A percentile compares a stretch with the other conserved stretches of the same genome.
phyloP scores from a whole-genome alignment of 2,797 vertebrate genomes.

The Loris lydekkerianus region DNA sequence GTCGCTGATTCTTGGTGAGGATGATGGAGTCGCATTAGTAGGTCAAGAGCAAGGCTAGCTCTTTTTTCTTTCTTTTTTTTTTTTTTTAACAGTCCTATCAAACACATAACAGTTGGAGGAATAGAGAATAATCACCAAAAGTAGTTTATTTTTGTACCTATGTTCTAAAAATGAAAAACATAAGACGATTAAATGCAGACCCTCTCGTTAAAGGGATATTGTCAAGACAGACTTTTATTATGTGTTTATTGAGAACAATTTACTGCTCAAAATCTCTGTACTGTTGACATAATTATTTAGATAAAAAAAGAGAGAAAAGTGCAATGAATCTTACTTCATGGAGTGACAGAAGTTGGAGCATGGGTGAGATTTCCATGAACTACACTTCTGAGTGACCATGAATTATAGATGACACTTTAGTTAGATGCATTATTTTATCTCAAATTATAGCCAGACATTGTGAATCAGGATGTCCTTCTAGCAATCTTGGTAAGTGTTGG shows the following conservation, averaged over 20 bases:
- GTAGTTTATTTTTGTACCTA: conserved; percentile 46
- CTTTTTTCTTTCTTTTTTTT: conserved; percentile 85
- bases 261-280: conserved; percentile 77
- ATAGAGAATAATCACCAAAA: conserved; percentile 76
- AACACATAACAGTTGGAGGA: conserved; percentile 85
- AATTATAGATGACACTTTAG: conserved; percentile 95
- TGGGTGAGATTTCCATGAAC: conserved; percentile 95
- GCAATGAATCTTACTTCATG: conserved; percentile 83
- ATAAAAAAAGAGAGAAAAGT: conserved; percentile 85
- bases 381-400: conserved; percentile 92
- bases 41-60: conserved; percentile 84
- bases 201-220: conserved; percentile 77
- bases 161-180: conserved; percentile 67
- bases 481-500: conserved; percentile 87
- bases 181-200: conserved; percentile 60
- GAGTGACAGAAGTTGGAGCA: conserved; percentile 89
- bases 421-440: conserved; percentile 94
- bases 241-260: conserved; percentile 82
- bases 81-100: conserved; percentile 84
- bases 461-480: conserved; percentile 83
- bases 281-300: conserved; percentile 83
- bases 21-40: conserved; percentile 82
- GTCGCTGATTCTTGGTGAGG: conserved; percentile 81
- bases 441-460: conserved; percentile 92
- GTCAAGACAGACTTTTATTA: conserved; percentile 76